Evolutionary conservation across 2,113 vertebrate species (phyloP).

Genomic region (Synchiropus splendidus): DNA sequence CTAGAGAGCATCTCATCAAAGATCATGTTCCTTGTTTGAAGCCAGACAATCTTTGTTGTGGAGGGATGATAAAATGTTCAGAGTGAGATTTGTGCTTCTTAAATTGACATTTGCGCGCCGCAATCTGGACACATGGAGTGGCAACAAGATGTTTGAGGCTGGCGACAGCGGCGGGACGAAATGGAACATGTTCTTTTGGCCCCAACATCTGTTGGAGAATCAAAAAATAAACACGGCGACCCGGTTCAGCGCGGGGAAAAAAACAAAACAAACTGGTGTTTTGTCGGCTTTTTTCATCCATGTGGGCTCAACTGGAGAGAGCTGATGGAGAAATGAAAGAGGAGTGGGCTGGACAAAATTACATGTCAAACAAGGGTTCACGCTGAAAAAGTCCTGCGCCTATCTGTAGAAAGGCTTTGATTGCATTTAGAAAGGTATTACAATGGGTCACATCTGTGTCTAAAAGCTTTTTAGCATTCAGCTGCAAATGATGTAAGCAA

Average conservation of each 20-base stretch:
- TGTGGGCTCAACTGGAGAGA: no score
- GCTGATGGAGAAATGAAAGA: conserved; percentile 68
- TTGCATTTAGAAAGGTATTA: conserved; percentile 76
- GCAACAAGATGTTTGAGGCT: no score
- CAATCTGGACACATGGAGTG: conserved; percentile 38
- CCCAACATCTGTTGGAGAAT: conserved; percentile 42
- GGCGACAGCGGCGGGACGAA: conserved; percentile 19
- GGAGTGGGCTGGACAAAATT: conserved; percentile 75
- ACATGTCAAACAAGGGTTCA: conserved; percentile 73
- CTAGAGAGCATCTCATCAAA: conserved; percentile 54
- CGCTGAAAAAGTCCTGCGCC: conserved; percentile 68
- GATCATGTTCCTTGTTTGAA: conserved; percentile 33
- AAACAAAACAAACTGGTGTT: conserved; percentile 56
- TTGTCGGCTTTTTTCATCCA: conserved; percentile 59
- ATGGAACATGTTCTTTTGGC: conserved; percentile 41
- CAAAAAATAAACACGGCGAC: conserved; percentile 15
- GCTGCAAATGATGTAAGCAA: conserved; percentile 71
- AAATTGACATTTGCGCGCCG: conserved; percentile 46
- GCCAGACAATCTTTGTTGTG: conserved; percentile 29
- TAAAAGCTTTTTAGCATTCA: conserved; percentile 75
- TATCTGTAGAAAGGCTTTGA: conserved; percentile 73
- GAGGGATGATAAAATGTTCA: conserved; percentile 57
- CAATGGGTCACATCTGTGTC: conserved; percentile 74
- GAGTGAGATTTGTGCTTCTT: conserved; percentile 18
- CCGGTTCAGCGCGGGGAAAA: conserved; percentile 26